Percentiles rank a stretch among this genome's conserved stretches.
Conservation (phyloP, 37 sponge, comb jelly and placozoan species). For the Chondrilla cf. caribensis region DNA sequence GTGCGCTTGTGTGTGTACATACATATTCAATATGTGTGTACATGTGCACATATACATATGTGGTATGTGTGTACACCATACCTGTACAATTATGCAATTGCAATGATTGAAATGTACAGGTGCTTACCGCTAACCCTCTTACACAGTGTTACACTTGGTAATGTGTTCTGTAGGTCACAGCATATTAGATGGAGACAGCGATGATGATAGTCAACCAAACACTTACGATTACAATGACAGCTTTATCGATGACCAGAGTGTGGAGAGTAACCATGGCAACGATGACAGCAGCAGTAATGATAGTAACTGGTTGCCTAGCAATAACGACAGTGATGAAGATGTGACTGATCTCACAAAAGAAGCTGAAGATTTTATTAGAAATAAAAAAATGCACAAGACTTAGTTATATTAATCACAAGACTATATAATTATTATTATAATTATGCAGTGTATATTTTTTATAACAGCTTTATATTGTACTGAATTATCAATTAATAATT, state of each 20-base stretch:
- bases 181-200: constrained; percentile 72
- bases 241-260: constrained; percentile 71
- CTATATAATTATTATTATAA: too few relatives aligned
- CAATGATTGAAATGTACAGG: too few relatives aligned
- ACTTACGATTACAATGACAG: constrained; percentile 83
- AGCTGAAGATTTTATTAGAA: constrained; percentile 50
- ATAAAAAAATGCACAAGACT: constrained; percentile 63
- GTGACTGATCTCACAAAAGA: constrained; percentile 60
- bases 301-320: constrained; percentile 56
- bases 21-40: too few relatives aligned
- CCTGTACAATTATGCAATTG: too few relatives aligned
- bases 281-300: constrained; percentile 59
- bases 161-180: constrained; percentile 7
- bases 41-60: too few relatives aligned
- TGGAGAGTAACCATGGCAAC: constrained; percentile 23
- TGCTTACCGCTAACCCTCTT: too few relatives aligned
- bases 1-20: too few relatives aligned
- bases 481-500: too few relatives aligned
- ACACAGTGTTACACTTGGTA: too few relatives aligned
- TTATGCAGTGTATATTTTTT: too few relatives aligned
- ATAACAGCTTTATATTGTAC: too few relatives aligned
- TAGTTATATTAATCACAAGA: neutral
- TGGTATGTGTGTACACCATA: too few relatives aligned
- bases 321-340: constrained; percentile 40
- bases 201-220: constrained; percentile 79